phyloP scores from a whole-genome alignment of 2,797 vertebrate genomes.

The Potorous gilbertii region DNA sequence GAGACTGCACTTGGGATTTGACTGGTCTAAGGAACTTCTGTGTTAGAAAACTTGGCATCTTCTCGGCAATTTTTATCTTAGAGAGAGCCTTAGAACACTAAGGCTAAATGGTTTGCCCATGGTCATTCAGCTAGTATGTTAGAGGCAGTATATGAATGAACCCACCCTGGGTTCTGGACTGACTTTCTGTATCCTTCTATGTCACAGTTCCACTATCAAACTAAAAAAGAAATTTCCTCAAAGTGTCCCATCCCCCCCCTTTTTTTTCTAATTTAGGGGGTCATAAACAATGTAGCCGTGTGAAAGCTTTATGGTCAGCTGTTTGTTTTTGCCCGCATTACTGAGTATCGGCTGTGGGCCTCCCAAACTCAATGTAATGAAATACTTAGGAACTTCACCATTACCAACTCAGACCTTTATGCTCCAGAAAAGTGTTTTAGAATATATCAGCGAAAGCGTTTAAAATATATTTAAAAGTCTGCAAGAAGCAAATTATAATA shows the following conservation, averaged over 20 bases:
- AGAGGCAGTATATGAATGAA: not conserved
- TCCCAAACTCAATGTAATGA: conserved; percentile 63
- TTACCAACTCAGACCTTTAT: conserved; percentile 54
- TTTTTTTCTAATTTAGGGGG: conserved; percentile 57
- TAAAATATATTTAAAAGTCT: conserved; percentile 34
- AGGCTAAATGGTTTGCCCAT: not conserved
- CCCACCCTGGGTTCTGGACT: not conserved
- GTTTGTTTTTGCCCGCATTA: conserved; percentile 15
- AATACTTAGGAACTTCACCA: conserved; percentile 57
- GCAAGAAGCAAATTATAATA: conserved; percentile 64
- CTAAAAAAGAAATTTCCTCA: conserved; percentile 24
- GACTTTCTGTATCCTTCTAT: not conserved
- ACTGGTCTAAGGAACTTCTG: not conserved
- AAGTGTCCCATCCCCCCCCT: conserved; percentile 46
- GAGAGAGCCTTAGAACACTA: not conserved
- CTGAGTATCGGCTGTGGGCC: conserved; percentile 2
- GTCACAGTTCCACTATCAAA: not conserved
- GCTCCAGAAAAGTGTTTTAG: conserved; percentile 48
- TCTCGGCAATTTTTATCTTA: not conserved
- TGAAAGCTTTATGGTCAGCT: conserved; percentile 59
- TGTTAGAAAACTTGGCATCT: not conserved
- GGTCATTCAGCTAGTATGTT: not conserved
- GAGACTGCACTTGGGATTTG: not conserved
- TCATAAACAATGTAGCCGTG: conserved; percentile 53
- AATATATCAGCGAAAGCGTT: conserved; percentile 53